Evolutionary conservation across 2,113 vertebrate genomes (phyloP).

Genomic region (Varanus salvator): DNA sequence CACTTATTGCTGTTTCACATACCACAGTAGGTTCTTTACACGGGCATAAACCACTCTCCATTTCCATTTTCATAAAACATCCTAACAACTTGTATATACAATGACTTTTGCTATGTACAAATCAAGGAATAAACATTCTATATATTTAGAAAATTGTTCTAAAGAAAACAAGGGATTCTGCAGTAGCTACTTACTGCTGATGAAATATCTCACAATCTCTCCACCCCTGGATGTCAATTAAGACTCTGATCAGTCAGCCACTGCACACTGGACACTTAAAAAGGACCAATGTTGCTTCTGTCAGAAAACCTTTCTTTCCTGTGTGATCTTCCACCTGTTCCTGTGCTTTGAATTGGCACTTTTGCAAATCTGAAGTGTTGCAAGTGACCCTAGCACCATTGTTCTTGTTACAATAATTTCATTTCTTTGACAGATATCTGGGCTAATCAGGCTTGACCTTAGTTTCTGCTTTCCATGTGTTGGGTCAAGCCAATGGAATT

Average conservation of each 20-base stretch:
- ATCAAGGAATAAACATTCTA: neutral
- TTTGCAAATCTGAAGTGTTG: neutral
- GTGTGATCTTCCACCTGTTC: neutral
- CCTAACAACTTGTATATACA: neutral
- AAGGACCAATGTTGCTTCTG: neutral
- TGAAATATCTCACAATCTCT: neutral
- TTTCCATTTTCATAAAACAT: constrained; percentile 22
- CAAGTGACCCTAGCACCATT: neutral
- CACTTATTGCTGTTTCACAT: constrained; percentile 35
- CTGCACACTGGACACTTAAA: neutral
- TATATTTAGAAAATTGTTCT: neutral
- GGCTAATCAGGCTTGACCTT: neutral
- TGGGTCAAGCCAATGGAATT: neutral
- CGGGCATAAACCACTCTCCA: neutral
- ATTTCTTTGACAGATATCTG: too few relatives aligned
- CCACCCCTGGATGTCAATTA: neutral
- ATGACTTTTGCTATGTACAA: neutral
- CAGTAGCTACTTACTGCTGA: neutral
- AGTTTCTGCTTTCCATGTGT: neutral
- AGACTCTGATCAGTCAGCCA: neutral
- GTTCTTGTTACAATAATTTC: too few relatives aligned
- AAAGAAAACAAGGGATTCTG: neutral
- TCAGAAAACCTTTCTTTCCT: neutral
- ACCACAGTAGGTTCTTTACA: neutral
- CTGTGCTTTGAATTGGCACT: neutral